Evolutionary conservation across 2,888 invertebrate genomes (phyloP), one percentile per base, ranked within the genome.

Genomic region (Tenodera sinensis): DNA sequence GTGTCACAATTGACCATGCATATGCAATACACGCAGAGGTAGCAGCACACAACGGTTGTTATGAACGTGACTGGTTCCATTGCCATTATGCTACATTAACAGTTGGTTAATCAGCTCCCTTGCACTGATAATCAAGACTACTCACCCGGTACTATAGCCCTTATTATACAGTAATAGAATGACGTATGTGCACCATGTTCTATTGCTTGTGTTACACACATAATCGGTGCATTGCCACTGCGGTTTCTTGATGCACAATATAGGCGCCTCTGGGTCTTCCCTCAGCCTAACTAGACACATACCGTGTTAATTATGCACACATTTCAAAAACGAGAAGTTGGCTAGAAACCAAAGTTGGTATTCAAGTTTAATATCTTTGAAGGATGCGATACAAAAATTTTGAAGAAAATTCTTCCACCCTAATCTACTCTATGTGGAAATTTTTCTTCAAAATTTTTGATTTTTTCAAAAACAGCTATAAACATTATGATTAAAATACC

Each of bases 41-140:
- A 15, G 3, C 20, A 71, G 15, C 54, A 71, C 6, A 25, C 54
- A 71, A 71, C 54, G 20, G 54, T 71, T 71, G 54, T 71, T 71
- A 71, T 71, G 28, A 81, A 81, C 71, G 20, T 86, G 86, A n/a
- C n/a, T n/a, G n/a, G 86, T 28, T 28, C 30, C 86, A 81, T 86
- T 81, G 81, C 86, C 81, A 81, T 86, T 86, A 86, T 81, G 86
- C n/a, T 71, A 28, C 30, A 86, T 86, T 86, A 85, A 85, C 71
- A 71, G 85, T 85, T 28, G 85, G 71, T 85, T 85, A 54, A 86
- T 86, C 86, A 86, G 81, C 15, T 71, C 54, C 85, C 71, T 42
- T 71, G 86, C 54, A 28, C 81, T 28, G 81, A 25, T 86, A 86
- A 86, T 86, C 81, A 86, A 2, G 71, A 81, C 28, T 85, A 71